Conservation (phyloP, 2,797 vertebrate species). For the Lagodon rhomboides region DNA sequence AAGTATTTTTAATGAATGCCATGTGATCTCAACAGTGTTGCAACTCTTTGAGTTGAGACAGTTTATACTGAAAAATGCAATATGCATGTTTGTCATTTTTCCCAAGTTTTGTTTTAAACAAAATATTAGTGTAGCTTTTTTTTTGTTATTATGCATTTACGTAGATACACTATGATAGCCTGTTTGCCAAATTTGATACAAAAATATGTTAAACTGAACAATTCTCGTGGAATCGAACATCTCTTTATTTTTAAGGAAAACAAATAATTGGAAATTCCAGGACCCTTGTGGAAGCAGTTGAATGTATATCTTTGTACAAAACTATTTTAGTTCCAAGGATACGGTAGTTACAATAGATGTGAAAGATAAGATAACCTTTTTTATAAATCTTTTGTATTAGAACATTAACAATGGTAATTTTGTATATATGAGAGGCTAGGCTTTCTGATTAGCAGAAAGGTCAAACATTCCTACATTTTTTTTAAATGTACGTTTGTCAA, state of each 20-base stretch:
- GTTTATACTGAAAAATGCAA: constrained; percentile 80
- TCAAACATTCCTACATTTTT: constrained; percentile 99
- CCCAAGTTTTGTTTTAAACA: constrained; percentile 72
- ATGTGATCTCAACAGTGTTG: constrained; percentile 79
- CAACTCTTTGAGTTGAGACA: constrained; percentile 73
- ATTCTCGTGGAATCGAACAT: constrained; percentile 82
- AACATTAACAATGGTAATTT: constrained; percentile 99
- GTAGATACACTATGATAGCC: constrained; percentile 82
- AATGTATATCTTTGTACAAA: constrained; percentile 96
- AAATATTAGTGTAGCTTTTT: constrained; percentile 72
- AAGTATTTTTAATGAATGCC: constrained; percentile 74
- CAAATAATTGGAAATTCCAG: constrained; percentile 78
- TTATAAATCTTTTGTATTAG: constrained; percentile 99
- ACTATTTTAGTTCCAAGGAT: constrained; percentile 92
- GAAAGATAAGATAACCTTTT: constrained; percentile 91
- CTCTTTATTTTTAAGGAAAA: constrained; percentile 80
- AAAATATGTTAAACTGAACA: constrained; percentile 76
- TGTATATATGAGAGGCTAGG: constrained; percentile 98
- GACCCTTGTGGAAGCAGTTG: constrained; percentile 88
- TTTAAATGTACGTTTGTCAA: constrained; percentile 98
- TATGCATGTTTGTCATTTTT: constrained; percentile 81
- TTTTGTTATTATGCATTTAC: constrained; percentile 75
- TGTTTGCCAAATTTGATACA: constrained; percentile 86
- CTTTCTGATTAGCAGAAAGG: constrained; percentile 99
- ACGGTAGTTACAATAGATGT: constrained; percentile 94